Evolutionary conservation across 2,888 invertebrate species (phyloP), one percentile per base, ranked within the genome.

Genomic region (Hecatera dysodea): DNA sequence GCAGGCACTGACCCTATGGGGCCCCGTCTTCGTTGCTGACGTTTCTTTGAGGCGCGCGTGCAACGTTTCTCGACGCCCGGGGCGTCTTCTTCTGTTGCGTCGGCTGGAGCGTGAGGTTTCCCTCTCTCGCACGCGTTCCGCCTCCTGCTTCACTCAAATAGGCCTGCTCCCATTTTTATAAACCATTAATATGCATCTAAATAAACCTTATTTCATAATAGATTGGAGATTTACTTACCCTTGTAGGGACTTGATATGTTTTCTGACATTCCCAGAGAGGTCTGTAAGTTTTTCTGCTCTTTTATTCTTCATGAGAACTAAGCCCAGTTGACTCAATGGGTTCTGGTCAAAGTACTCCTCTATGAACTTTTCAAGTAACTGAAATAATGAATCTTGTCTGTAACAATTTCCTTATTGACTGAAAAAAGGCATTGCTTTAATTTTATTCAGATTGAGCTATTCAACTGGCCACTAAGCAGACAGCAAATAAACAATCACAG

Each of bases 281-380:
- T 99, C 99, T 56, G 98, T 98, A 7, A 99, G 94, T 94, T 98
- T 98, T 89, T 99, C 99, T 1, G 99, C 99, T 83, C 99, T 96
- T 93, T 99, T 99, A 90, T 99, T 99, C 88, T 98, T 98, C 89
- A 99, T 98, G 15, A 97, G 96, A 79, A 99, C 98, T 48, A 99
- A 96, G 33, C 99, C 99, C 80, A 99, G 95, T 93, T 99, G 99
- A 90, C 99, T 99, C 66, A 99, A 98, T 15, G 99, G 99, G 94
- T 99, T 99, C 93, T 99, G 99, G 93, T 99, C 99, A 93, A 99
- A 99, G 91, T 98, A 99, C 91, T 99, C 99, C 86, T 99, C 98
- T 72, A 99, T 97, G 92, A 99, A 99, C 80, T 97, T 97, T 94
- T 99, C 98, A 75, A 99, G 91, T 19, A 99, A 95, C 98, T 99